Conservation (phyloP, 2,888 invertebrate species). For the Lycaena phlaeas region DNA sequence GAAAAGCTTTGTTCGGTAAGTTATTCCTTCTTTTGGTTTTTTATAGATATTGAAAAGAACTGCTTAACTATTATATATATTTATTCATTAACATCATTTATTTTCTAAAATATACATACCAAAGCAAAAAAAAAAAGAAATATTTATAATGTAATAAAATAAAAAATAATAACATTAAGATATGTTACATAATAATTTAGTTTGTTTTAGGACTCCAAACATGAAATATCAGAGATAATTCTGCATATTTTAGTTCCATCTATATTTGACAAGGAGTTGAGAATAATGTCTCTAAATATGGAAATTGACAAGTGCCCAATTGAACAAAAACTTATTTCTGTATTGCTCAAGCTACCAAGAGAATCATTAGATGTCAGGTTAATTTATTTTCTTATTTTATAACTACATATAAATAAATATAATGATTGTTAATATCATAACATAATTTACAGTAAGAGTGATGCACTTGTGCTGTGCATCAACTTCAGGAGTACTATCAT, state of each 20-base stretch:
- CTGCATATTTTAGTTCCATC: constrained; percentile 23
- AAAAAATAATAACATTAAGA: too few relatives aligned
- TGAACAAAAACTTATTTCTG: constrained; percentile 24
- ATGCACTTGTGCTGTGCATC: too few relatives aligned
- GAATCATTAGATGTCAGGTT: constrained; percentile 10
- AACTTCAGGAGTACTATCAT: too few relatives aligned
- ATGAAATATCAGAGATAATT: constrained; percentile 15
- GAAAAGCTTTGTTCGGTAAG: constrained; percentile 36
- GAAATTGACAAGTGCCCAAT: constrained; percentile 24
- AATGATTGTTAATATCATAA: too few relatives aligned
- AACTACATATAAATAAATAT: too few relatives aligned
- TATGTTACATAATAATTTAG: neutral
- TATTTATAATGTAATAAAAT: too few relatives aligned
- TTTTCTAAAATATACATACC: too few relatives aligned
- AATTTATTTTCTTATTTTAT: constrained; percentile 3
- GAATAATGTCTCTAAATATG: constrained; percentile 25
- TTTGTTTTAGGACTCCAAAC: constrained; percentile 6
- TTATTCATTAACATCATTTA: too few relatives aligned
- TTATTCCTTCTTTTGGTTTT: constrained; percentile 7
- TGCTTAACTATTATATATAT: neutral
- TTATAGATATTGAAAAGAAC: constrained; percentile 13
- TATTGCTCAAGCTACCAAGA: constrained; percentile 13
- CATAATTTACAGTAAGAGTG: too few relatives aligned
- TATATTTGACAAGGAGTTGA: constrained; percentile 29
- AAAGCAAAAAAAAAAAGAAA: neutral